phyloP scores from a whole-genome alignment of 2,113 vertebrate genomes.

The Platichthys flesus region DNA sequence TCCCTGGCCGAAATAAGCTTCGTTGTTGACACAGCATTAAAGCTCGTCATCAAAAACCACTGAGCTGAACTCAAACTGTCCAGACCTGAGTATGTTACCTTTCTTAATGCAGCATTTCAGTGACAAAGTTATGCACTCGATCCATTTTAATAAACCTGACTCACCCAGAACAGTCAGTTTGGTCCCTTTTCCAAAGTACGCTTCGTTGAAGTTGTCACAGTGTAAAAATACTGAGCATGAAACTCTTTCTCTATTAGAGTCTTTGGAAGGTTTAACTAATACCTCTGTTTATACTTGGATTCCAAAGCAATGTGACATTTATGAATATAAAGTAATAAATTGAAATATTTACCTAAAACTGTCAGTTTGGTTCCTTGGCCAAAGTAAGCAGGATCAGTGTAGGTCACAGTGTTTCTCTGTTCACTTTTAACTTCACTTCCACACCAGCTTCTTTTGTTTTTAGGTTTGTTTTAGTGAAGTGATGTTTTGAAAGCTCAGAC shows the following conservation, averaged over 20 bases:
- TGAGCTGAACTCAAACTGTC: neutral
- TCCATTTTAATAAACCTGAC: neutral
- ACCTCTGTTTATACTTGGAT: neutral
- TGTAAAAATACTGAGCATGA: constrained; percentile 34
- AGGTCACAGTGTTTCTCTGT: no score
- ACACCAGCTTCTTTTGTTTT: no score
- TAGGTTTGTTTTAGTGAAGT: no score
- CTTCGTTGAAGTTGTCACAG: constrained; percentile 51
- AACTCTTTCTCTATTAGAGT: constrained; percentile 7
- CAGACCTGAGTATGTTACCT: neutral
- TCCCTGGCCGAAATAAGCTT: constrained; percentile 57
- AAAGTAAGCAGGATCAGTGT: constrained; percentile 70
- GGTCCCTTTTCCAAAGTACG: constrained; percentile 75
- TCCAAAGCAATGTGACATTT: neutral
- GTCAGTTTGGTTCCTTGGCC: constrained; percentile 85
- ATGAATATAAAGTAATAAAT: neutral
- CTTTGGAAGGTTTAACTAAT: neutral
- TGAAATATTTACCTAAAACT: constrained; percentile 67
- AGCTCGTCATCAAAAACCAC: constrained; percentile 37
- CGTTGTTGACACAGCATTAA: constrained; percentile 41
- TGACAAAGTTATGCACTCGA: neutral
- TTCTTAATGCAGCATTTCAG: neutral
- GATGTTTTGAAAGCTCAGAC: neutral
- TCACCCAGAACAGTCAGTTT: constrained; percentile 76
- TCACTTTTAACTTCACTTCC: no score